Evolutionary conservation across 2,113 vertebrate species (phyloP).

Genomic region (Hippocampus barbouri): DNA sequence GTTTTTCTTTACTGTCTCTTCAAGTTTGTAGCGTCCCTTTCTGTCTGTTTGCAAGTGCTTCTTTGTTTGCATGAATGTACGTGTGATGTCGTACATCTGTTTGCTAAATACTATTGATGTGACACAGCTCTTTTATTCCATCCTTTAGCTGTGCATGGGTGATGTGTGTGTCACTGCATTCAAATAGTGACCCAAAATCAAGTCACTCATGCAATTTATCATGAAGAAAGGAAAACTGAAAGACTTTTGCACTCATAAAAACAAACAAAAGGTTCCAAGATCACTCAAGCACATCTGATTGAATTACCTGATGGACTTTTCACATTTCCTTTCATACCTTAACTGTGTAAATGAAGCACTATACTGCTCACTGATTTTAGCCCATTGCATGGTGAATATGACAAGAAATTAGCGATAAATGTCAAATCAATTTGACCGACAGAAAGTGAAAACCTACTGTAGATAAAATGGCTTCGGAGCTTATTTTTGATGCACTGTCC

Average conservation of each 20-base stretch:
- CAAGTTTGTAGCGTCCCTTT: not conserved
- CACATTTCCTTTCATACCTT: conserved; percentile 60
- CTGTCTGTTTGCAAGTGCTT: not conserved
- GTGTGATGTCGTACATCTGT: not conserved
- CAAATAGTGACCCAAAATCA: not conserved
- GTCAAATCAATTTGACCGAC: conserved; percentile 53
- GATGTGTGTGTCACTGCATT: not conserved
- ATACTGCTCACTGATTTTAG: conserved; percentile 30
- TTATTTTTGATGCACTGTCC: conserved; percentile 24
- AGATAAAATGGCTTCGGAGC: conserved; percentile 28
- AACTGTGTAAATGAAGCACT: conserved; percentile 24
- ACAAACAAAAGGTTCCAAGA: conserved; percentile 21
- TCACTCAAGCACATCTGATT: conserved; percentile 42
- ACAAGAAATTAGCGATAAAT: conserved; percentile 48
- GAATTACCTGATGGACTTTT: conserved; percentile 46
- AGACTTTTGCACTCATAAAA: conserved; percentile 19
- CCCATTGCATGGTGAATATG: conserved; percentile 26
- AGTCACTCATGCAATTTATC: not conserved
- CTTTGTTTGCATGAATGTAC: not conserved
- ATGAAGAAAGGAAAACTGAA: conserved; percentile 2
- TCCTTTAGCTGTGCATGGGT: not conserved
- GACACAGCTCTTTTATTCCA: not conserved
- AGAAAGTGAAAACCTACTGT: conserved; percentile 1
- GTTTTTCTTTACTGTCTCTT: too few species aligned
- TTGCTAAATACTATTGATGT: not conserved